Conservation (phyloP, 2,113 vertebrate genomes). For the Hypocryptadius cinnamomeus region DNA sequence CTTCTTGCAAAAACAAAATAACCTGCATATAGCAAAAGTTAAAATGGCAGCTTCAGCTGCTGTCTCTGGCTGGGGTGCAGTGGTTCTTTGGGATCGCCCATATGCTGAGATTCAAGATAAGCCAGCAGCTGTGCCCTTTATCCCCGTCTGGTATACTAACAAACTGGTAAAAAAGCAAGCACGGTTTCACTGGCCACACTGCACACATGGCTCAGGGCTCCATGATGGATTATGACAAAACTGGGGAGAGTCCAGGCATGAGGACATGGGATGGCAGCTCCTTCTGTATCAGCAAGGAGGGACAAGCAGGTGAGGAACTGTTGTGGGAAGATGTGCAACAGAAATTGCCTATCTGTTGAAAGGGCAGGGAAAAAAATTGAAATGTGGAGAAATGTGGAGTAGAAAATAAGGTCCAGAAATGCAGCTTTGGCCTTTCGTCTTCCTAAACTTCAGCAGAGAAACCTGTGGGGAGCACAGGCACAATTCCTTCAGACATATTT, state of each 20-base stretch:
- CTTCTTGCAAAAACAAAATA: not conserved
- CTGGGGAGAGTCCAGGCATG: not conserved
- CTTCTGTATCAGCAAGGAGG: not conserved
- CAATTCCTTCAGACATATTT: not conserved
- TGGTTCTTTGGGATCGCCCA: not conserved
- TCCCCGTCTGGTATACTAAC: not conserved
- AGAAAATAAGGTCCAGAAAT: not conserved
- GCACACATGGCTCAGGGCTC: not conserved
- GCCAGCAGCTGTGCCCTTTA: not conserved
- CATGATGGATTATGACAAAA: not conserved
- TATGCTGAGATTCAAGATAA: not conserved
- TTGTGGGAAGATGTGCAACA: not conserved
- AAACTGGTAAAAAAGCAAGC: not conserved
- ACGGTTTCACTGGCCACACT: not conserved
- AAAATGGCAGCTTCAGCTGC: not conserved
- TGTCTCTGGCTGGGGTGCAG: not conserved
- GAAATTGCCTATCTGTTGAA: not conserved
- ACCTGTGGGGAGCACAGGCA: not conserved
- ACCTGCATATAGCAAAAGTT: not conserved
- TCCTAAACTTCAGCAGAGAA: not conserved
- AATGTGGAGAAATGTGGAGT: not conserved
- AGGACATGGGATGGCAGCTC: not conserved
- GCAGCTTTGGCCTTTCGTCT: not conserved
- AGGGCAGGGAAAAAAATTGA: not conserved
- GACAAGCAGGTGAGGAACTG: not conserved